These are phyloP conservation scores for Astyanax mexicanus DNA, from an alignment of 2,797 vertebrate species.

Conservation along the genomic window DNA sequence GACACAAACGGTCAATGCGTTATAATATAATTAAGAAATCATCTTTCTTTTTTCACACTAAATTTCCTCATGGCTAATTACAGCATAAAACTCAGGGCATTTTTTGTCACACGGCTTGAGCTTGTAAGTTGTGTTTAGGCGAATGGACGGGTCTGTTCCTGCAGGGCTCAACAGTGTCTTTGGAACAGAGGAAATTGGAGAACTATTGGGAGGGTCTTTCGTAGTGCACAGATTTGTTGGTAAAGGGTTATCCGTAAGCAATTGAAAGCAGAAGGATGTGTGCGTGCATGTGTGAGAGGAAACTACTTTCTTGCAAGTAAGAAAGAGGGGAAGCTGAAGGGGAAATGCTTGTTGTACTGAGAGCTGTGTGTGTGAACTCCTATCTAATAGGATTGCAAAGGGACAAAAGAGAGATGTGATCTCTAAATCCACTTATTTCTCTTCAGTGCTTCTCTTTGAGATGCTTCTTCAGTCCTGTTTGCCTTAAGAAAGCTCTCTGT, in stretches of 20 bases:
- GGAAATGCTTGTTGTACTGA: conserved; percentile 57
- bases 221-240: neutral
- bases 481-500: conserved; percentile 36
- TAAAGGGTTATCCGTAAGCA: neutral
- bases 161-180: neutral
- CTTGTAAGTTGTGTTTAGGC: too few relatives aligned
- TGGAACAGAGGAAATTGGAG: neutral
- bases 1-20: too few relatives aligned
- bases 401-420: conserved; percentile 58
- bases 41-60: neutral
- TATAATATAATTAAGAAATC: too few relatives aligned
- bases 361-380: conserved; percentile 19
- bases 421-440: conserved; percentile 58
- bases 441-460: conserved; percentile 52
- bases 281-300: conserved; percentile 36
- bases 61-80: neutral
- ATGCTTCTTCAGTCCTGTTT: conserved; percentile 32
- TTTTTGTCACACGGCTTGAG: too few relatives aligned
- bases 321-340: conserved; percentile 56
- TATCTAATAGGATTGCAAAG: conserved; percentile 5
- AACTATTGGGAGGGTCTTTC: neutral
- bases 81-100: too few relatives aligned
- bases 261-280: conserved; percentile 5
- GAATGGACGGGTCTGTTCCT: neutral
- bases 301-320: conserved; percentile 43